Conservation (phyloP, 92 coral and sea anemone species). For the Paramuricea clavata region DNA sequence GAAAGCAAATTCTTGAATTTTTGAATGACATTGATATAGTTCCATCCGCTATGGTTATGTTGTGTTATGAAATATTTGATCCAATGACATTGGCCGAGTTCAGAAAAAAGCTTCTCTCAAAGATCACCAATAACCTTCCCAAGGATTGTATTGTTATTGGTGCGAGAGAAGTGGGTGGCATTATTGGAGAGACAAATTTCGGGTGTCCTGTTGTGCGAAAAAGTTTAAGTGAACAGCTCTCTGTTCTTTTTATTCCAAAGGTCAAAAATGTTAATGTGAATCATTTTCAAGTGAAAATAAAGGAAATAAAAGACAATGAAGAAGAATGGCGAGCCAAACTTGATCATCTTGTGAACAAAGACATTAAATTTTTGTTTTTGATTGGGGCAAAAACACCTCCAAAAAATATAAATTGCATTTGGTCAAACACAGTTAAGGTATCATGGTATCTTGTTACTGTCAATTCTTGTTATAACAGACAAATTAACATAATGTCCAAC, state of each 20-base stretch:
- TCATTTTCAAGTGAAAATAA: slow-evolving; percentile 78
- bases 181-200: slow-evolving; percentile 81
- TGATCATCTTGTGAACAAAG: slow-evolving; percentile 73
- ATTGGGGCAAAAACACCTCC: slow-evolving; percentile 51
- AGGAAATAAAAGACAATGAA: slow-evolving; percentile 84
- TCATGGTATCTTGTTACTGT: neutral
- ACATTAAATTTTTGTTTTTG: slow-evolving; percentile 83
- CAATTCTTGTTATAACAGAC: no score
- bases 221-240: slow-evolving; percentile 70
- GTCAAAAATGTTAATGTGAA: slow-evolving; percentile 79
- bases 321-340: slow-evolving; percentile 84
- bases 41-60: slow-evolving; percentile 86
- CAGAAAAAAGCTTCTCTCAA: no score
- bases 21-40: slow-evolving; percentile 76
- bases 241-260: slow-evolving; percentile 88
- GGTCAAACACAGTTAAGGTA: slow-evolving; percentile 73
- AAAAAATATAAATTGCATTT: slow-evolving; percentile 78
- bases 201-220: slow-evolving; percentile 78
- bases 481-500: no score
- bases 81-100: slow-evolving; percentile 79
- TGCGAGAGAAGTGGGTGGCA: slow-evolving; percentile 76
- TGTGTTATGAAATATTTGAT: slow-evolving; percentile 47
- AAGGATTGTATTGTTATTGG: slow-evolving; percentile 80
- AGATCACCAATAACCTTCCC: slow-evolving; percentile 77
- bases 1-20: slow-evolving; percentile 67